These are phyloP conservation scores for Rhynchotus rufescens DNA, from an alignment of 2,797 vertebrate species.

Conservation along the genomic window DNA sequence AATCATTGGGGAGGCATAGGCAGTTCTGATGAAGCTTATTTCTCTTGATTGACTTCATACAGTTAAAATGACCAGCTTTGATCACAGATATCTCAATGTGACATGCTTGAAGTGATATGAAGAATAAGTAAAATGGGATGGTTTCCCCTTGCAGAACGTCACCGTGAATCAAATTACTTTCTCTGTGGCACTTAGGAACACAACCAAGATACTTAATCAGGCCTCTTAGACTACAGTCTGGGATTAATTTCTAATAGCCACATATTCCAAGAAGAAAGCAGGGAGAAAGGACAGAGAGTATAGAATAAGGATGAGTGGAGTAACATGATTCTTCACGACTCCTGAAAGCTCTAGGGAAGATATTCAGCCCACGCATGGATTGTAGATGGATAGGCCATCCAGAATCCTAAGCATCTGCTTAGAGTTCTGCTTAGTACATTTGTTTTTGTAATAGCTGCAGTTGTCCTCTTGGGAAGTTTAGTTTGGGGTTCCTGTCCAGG, in stretches of 20 bases:
- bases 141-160: slow-evolving; percentile 26
- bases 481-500: background rate
- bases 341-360: background rate
- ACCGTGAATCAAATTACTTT: background rate
- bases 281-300: background rate
- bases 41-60: slow-evolving; percentile 11
- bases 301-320: background rate
- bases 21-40: slow-evolving; percentile 22
- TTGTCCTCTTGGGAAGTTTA: background rate
- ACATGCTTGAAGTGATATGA: slow-evolving; percentile 66
- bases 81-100: slow-evolving; percentile 7
- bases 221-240: background rate
- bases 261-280: background rate
- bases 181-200: slow-evolving; percentile 27
- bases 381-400: background rate
- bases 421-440: background rate
- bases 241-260: background rate
- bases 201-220: background rate
- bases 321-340: background rate
- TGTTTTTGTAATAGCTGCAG: background rate
- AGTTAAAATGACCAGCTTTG: slow-evolving; percentile 26
- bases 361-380: background rate
- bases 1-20: slow-evolving; percentile 17
- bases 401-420: background rate
- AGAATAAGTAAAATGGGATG: slow-evolving; percentile 61